These are phyloP conservation scores for Danaus melanippus DNA, from an alignment of 1,140 invertebrate species.

Conservation along the genomic window DNA sequence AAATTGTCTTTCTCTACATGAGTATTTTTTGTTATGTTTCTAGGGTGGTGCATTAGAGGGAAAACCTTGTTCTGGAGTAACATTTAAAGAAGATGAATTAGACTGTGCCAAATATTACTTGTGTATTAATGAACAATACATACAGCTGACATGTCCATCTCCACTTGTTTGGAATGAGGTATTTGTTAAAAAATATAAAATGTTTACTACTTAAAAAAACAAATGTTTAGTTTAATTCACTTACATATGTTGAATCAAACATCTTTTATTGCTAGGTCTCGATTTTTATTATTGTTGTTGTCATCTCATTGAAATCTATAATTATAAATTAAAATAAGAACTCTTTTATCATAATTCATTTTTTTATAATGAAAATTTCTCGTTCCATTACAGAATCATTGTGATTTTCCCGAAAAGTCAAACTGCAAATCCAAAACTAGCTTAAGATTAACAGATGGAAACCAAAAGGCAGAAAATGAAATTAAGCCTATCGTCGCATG, in stretches of 20 bases:
- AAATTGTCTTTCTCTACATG: no score
- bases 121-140: slow-evolving; percentile 81
- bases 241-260: no score
- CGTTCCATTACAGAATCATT: slow-evolving; percentile 73
- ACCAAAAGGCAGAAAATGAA: slow-evolving; percentile 23
- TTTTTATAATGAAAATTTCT: no score
- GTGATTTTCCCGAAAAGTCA: slow-evolving; percentile 84
- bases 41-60: slow-evolving; percentile 45
- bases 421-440: slow-evolving; percentile 71
- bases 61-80: slow-evolving; percentile 72
- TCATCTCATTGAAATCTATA: no score
- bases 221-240: background rate
- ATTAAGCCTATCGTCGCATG: slow-evolving; percentile 76
- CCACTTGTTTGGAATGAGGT: slow-evolving; percentile 83
- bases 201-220: no score
- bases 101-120: slow-evolving; percentile 87
- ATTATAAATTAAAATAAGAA: no score
- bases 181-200: slow-evolving; percentile 6
- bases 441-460: slow-evolving; percentile 33
- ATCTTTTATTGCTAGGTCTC: no score
- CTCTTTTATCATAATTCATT: no score
- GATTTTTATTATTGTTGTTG: no score
- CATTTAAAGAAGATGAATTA: slow-evolving; percentile 75
- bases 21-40: slow-evolving; percentile 7
- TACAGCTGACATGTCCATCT: slow-evolving; percentile 78